Base-by-base conservation (phyloP, 2,113 vertebrate genomes). In the Hydrochoerus hydrochaeris region DNA sequence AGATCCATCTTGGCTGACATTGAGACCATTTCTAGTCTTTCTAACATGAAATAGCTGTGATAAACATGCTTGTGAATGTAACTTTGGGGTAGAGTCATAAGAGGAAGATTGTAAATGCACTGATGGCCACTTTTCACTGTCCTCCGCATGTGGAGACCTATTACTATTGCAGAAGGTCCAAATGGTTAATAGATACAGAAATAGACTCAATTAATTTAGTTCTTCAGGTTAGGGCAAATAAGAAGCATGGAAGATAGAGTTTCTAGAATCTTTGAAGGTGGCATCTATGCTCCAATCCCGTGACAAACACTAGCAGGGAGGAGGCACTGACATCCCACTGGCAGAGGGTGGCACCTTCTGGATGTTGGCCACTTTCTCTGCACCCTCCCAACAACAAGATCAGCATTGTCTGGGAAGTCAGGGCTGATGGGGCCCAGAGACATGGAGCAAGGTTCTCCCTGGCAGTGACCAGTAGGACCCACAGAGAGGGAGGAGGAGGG, bases 171-270 rank as follows among this genome's bases (percentile, higher is more conserved):
- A 83, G 82, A 85, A 94, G 13, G 35, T 82, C 14, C 52, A 54
- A 30, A 82, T 71, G 54, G 35, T 62, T 63, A 46, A 16, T 19
- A 58, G 57, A 22, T 84, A 52, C 8, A 63, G 58, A 94, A 77
- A 49, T 85, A 13, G 69, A 95, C 49, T 80, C 57, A 7, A 1
- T 88, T 41, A 54, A 41, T 89, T 90, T 89, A 85, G 69, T 94
- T 96, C 71, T 95, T 77, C 46, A 71, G 88, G 75, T 32, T 49
- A 92, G 69, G 58, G 60, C 63, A 54, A 54, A 82, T 85, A 62
- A 67, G 35, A 84, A 73, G 19, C 85, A 46, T 65, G 24, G 49
- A 65, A 88, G 38, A 44, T 91, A 84, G 8, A 3, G 44, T 67
- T 93, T 92, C 77, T n/a, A 46, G 69, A 46, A 17, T 91, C 44